Percentiles rank a stretch among this genome's conserved stretches.
phyloP scores from a whole-genome alignment of 2,797 vertebrate species.

The Glossophaga mutica region DNA sequence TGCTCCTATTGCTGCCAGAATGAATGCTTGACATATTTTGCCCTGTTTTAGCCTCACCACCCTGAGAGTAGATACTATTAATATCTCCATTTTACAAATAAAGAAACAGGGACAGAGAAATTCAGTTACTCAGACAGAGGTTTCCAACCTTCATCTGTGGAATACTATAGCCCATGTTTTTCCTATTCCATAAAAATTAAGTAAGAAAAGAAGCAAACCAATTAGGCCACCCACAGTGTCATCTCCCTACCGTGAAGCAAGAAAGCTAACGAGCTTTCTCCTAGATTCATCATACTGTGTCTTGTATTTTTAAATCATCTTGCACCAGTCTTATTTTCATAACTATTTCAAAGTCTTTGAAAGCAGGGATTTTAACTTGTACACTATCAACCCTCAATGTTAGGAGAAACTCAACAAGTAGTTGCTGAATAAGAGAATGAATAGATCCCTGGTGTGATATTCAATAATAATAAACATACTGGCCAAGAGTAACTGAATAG shows the following conservation, averaged over 20 bases:
- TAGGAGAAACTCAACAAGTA: background rate
- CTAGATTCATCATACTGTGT: background rate
- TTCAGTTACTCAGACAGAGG: background rate
- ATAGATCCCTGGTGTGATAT: background rate
- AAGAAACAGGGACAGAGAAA: background rate
- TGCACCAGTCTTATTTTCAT: background rate
- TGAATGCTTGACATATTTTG: background rate
- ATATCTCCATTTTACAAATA: constrained; percentile 34
- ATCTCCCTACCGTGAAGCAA: background rate
- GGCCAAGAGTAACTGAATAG: background rate
- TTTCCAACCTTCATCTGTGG: background rate
- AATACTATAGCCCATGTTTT: background rate
- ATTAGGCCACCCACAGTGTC: background rate
- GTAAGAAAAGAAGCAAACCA: background rate
- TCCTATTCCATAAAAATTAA: background rate
- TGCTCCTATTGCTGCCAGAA: background rate
- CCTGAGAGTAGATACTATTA: constrained; percentile 12
- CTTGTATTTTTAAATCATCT: background rate
- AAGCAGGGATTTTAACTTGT: background rate
- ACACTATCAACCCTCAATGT: background rate
- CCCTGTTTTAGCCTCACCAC: background rate
- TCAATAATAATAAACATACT: background rate
- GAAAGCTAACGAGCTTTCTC: background rate
- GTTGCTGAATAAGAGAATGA: background rate
- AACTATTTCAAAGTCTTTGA: background rate